phyloP scores from a whole-genome alignment of 2,888 invertebrate species.

The Octodonta nipae region DNA sequence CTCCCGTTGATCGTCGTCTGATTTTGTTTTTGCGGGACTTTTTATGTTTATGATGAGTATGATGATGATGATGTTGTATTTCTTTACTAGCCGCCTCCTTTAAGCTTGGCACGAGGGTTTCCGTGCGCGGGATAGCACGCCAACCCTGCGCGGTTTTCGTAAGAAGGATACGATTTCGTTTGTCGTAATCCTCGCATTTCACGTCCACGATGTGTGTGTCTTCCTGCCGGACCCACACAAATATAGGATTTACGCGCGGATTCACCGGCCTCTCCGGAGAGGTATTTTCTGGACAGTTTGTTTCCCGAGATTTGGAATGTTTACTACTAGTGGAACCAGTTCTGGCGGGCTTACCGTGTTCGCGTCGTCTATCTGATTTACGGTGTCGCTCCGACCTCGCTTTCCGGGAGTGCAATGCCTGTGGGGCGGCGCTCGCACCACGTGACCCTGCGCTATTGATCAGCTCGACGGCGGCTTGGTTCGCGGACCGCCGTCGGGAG shows the following conservation, averaged over 20 bases:
- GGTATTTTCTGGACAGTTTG: conserved; percentile 15
- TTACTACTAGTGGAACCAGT: conserved; percentile 12
- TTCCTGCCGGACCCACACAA: conserved; percentile 71
- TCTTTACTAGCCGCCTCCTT: conserved; percentile 33
- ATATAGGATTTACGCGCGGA: conserved; percentile 66
- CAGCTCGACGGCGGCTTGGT: conserved; percentile 36
- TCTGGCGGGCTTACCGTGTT: conserved; percentile 27
- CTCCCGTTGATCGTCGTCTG: conserved; percentile 30
- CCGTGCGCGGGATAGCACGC: conserved; percentile 70
- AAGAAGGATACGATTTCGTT: conserved; percentile 68
- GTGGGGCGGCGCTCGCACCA: conserved; percentile 29
- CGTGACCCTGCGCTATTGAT: conserved; percentile 30
- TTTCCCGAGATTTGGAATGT: conserved; percentile 13
- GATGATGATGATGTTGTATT: conserved; percentile 23
- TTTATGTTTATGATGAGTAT: conserved; percentile 19
- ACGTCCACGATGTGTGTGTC: conserved; percentile 72
- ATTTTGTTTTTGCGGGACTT: conserved; percentile 23
- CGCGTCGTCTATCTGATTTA: conserved; percentile 36
- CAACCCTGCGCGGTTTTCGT: conserved; percentile 71
- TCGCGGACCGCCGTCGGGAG: conserved; percentile 33
- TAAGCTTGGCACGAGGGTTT: conserved; percentile 40
- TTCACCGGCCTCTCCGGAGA: conserved; percentile 36
- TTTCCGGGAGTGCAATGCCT: conserved; percentile 34
- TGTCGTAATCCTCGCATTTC: conserved; percentile 77
- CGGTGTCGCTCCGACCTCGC: conserved; percentile 36